phyloP scores from a whole-genome alignment of 1,140 invertebrate species.

The Melanaphis sacchari region DNA sequence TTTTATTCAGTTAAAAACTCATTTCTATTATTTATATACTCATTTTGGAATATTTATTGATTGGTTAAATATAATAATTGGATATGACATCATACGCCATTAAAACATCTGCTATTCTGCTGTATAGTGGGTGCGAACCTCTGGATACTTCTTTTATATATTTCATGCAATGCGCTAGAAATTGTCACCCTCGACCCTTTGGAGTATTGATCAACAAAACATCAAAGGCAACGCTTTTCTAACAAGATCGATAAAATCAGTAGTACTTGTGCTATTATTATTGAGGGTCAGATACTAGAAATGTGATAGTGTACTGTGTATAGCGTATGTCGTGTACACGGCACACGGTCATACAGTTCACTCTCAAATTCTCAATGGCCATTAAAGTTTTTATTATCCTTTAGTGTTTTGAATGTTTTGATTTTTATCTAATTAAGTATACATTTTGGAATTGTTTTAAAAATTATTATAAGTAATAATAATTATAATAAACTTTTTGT shows the following conservation, averaged over 20 bases:
- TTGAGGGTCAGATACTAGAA: slow-evolving; percentile 12
- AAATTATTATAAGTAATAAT: neutral
- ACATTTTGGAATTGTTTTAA: neutral
- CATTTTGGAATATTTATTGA: neutral
- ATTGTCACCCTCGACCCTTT: neutral
- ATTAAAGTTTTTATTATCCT: neutral
- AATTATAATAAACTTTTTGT: neutral
- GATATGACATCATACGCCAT: neutral
- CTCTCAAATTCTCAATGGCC: neutral
- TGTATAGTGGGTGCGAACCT: neutral
- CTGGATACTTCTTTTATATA: neutral
- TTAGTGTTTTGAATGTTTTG: neutral
- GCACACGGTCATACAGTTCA: neutral
- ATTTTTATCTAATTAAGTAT: neutral
- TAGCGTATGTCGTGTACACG: neutral
- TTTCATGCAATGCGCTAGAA: neutral
- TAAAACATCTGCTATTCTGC: neutral
- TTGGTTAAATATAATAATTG: neutral
- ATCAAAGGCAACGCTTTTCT: neutral
- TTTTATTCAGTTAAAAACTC: no score
- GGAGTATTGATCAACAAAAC: slow-evolving; percentile 20
- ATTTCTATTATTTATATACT: neutral
- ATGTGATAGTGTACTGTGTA: neutral
- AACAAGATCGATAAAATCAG: slow-evolving; percentile 33
- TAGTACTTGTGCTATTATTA: neutral